phyloP scores from a whole-genome alignment of 2,797 vertebrate species.

The Danio aesculapii region DNA sequence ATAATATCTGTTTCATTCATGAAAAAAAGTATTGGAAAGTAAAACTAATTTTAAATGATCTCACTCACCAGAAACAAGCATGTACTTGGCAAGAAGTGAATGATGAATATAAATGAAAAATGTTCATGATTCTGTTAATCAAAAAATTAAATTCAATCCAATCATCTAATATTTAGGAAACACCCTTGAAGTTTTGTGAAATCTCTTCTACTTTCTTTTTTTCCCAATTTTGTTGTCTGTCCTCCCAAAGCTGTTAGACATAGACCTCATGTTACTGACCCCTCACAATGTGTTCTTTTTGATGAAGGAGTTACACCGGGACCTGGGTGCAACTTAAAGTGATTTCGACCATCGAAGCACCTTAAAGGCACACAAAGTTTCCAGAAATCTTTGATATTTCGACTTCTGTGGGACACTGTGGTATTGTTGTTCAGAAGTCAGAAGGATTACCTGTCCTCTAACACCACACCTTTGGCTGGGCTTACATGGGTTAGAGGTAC shows the following conservation, averaged over 20 bases:
- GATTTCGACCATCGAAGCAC: background rate
- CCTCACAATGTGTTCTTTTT: background rate
- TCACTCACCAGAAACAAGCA: too few relatives aligned
- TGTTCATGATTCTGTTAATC: too few relatives aligned
- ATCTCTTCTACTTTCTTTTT: background rate
- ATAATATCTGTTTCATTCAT: too few relatives aligned
- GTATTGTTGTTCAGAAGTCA: background rate
- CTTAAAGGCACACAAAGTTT: background rate
- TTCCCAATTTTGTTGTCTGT: background rate
- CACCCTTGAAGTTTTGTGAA: background rate
- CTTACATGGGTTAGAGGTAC: background rate
- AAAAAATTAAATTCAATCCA: too few relatives aligned
- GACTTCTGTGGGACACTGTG: background rate
- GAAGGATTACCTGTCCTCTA: slow-evolving; percentile 20
- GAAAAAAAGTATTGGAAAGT: too few relatives aligned
- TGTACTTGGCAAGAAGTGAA: too few relatives aligned
- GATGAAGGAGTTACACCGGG: background rate
- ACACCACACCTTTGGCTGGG: background rate
- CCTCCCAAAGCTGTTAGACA: background rate
- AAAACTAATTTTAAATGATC: too few relatives aligned
- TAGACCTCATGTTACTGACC: background rate
- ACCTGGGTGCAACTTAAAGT: background rate
- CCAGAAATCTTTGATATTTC: background rate
- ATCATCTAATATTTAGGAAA: background rate
- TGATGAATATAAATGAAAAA: too few relatives aligned